These are phyloP conservation scores for Daphoenositta chrysoptera DNA, from an alignment of 2,113 vertebrate genomes.

Conservation along the genomic window DNA sequence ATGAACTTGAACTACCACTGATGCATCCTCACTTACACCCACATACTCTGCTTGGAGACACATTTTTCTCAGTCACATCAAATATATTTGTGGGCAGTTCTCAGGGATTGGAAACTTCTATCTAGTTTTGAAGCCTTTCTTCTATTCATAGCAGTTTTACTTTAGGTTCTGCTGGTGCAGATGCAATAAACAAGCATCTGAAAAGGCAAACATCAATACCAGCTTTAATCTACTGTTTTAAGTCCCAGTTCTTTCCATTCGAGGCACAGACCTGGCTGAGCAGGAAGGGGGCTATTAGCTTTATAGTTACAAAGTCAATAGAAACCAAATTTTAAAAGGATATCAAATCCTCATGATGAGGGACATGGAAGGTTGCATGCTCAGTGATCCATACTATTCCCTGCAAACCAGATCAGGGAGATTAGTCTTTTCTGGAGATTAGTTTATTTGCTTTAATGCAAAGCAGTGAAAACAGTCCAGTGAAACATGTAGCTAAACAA, in stretches of 20 bases:
- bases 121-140: not conserved
- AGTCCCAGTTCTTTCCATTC: not conserved
- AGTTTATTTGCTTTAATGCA: conserved; percentile 49
- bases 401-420: conserved; percentile 35
- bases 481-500: not conserved
- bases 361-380: conserved; percentile 5
- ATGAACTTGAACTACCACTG: not conserved
- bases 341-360: conserved; percentile 23
- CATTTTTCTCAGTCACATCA: not conserved
- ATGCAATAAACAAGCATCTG: not conserved
- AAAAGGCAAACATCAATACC: not conserved
- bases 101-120: not conserved
- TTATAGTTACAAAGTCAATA: conserved; percentile 47
- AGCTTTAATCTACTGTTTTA: conserved; percentile 11
- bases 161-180: not conserved
- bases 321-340: conserved; percentile 45
- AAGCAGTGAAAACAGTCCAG: not conserved
- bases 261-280: conserved; percentile 1
- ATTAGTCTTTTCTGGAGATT: conserved; percentile 4
- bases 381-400: conserved; percentile 6
- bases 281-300: conserved; percentile 23
- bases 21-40: too few relatives aligned
- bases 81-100: not conserved
- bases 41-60: not conserved
- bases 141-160: not conserved